Evolutionary conservation across 2,888 invertebrate genomes (phyloP), one percentile per base, ranked within the genome.

Genomic region (Cantharis rustica): DNA sequence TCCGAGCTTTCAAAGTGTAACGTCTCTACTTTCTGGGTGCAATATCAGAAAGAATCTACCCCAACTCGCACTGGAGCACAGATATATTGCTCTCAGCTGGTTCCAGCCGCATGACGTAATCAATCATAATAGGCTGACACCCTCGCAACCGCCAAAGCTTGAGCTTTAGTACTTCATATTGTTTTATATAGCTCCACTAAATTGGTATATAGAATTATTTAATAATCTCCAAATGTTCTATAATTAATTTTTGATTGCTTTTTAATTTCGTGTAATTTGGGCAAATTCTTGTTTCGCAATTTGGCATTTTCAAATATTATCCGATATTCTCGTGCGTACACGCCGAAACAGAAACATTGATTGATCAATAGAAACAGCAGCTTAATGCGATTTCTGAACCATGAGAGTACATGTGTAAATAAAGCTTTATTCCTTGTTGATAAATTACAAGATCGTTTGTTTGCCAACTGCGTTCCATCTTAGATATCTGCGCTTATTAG

Each of bases 91-190:
- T 74, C 78, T 76, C 77, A 73, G 79, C 77, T 79, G 75, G 62
- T 79, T 71, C 74, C 75, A 78, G 69, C 72, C 79, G 75, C 73
- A 72, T 80, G 79, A 79, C 78, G 80, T 80, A 76, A 82, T 83
- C 82, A 81, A 83, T 82, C 82, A 82, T 82, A 77, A 27, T 75
- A 71, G 71, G 62, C 75, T 79, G 79, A 79, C 80, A 79, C 81
- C 72, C 61, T 66, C 62, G 64, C 61, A 66, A 69, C 71, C 62
- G 61, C 75, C 17, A 69, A 68, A 66, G 68, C 68, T 73, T 61
- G 23, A 68, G 47, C 68, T 73, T 73, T 68, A 73, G 73, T 68
- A 73, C 47, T 68, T 68, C 61, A 68, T 73, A 73, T 73, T 27
- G 73, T 47, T 47, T 47, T 47, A 47, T 47, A 47, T 47, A 47